A percentile compares a stretch with the other conserved stretches of the same genome.
Conservation (phyloP, 2,113 vertebrate species). For the Speoplatyrhinus poulsoni region DNA sequence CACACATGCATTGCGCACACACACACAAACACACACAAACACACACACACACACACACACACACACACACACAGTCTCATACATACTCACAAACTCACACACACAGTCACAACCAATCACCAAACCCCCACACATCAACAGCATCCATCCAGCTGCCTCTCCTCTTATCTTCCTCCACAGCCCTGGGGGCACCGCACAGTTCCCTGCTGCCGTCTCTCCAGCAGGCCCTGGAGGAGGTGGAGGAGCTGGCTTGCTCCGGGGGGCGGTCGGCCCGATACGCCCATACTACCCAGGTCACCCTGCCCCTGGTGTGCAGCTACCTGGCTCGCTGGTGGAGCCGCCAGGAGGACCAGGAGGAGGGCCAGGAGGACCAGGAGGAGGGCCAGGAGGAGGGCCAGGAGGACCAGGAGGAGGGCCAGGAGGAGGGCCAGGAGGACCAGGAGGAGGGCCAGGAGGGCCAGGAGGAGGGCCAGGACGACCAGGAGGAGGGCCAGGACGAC, state of each 20-base stretch:
- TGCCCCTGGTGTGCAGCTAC: slow-evolving; percentile 93
- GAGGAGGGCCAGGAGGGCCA: slow-evolving; percentile 63
- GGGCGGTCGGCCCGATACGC: slow-evolving; percentile 85
- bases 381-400: slow-evolving; percentile 63
- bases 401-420: too few relatives aligned
- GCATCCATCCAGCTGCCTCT: not conserved
- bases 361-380: slow-evolving; percentile 64
- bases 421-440: slow-evolving; percentile 63
- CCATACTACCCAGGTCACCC: slow-evolving; percentile 86
- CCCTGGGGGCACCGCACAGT: slow-evolving; percentile 76
- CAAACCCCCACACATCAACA: too few relatives aligned
- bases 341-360: slow-evolving; percentile 61
- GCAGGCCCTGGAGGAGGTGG: slow-evolving; percentile 85
- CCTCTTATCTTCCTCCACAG: slow-evolving; percentile 54
- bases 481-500: slow-evolving; percentile 41
- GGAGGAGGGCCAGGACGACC: slow-evolving; percentile 68
- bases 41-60: too few relatives aligned
- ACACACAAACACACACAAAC: too few relatives aligned
- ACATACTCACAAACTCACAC: too few relatives aligned
- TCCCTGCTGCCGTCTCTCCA: slow-evolving; percentile 86
- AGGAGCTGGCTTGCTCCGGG: slow-evolving; percentile 84
- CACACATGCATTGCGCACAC: too few relatives aligned
- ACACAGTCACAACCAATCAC: too few relatives aligned
- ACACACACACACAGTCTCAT: too few relatives aligned
- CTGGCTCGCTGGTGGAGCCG: slow-evolving; percentile 87